Conservation (phyloP, 53 echinoderm and acorn worm species). For the Henricia sp. region DNA sequence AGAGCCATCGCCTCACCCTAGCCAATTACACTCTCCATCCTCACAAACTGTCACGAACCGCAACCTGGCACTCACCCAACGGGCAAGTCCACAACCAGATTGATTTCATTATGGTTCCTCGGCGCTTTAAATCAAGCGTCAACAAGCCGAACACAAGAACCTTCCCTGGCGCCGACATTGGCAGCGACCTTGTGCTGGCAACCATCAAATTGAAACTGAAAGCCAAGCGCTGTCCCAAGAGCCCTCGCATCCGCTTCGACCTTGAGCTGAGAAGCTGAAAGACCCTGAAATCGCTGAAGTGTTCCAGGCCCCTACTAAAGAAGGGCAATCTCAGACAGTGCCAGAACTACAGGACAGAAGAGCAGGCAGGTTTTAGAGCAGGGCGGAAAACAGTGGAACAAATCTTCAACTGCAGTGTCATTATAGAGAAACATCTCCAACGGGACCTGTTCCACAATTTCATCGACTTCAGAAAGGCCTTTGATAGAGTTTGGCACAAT, state of each 20-base stretch:
- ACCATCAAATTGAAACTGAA: conserved; percentile 39
- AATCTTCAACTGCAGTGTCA: conserved; percentile 22
- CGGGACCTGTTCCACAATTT: conserved; percentile 16
- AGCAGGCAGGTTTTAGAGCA: conserved; percentile 61
- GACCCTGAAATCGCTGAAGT: conserved; percentile 32
- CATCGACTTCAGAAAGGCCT: conserved; percentile 39
- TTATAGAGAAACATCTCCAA: conserved; percentile 25
- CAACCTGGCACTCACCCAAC: no score
- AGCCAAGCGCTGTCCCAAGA: not conserved
- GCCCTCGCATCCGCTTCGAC: conserved; percentile 33
- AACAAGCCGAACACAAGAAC: no score
- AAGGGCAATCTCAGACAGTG: conserved; percentile 1
- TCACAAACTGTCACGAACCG: no score
- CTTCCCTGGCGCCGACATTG: no score
- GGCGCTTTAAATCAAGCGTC: no score
- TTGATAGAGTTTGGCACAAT: conserved; percentile 3
- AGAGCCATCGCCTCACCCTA: no score
- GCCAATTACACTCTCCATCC: no score
- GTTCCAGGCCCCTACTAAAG: conserved; percentile 23
- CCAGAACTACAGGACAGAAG: not conserved
- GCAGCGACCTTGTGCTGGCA: conserved; percentile 36
- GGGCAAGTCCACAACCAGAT: no score
- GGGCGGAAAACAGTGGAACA: conserved; percentile 34
- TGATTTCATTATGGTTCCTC: no score
- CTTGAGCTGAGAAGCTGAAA: conserved; percentile 51